Percentiles rank a stretch among this genome's conserved stretches.
Conservation (phyloP, 64 coral and sea anemone species). For the Stichodactyla mertensii region DNA sequence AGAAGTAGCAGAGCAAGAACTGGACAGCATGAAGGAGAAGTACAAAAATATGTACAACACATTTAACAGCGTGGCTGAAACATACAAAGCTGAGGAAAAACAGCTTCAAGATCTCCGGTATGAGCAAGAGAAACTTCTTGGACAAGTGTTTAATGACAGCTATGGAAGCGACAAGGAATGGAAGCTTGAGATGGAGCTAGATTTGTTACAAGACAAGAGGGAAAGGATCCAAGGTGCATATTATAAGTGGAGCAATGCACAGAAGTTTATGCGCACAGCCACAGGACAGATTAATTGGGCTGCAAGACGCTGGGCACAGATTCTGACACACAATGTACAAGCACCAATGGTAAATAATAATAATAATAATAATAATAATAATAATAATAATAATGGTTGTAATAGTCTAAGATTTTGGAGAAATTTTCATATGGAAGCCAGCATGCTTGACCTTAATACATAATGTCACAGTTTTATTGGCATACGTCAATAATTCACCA, state of each 20-base stretch:
- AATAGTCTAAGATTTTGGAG: background rate
- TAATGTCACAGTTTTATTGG: too few relatives aligned
- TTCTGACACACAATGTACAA: conserved; percentile 46
- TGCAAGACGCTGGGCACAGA: conserved; percentile 83
- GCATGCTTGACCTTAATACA: too few relatives aligned
- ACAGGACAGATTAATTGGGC: conserved; percentile 60
- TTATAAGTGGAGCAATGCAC: conserved; percentile 66
- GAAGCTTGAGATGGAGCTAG: conserved; percentile 80
- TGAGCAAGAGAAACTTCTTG: conserved; percentile 61
- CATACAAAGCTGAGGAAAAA: conserved; percentile 42
- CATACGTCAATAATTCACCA: too few relatives aligned
- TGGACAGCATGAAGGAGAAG: conserved; percentile 55
- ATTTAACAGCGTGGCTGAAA: conserved; percentile 14
- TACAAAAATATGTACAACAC: conserved; percentile 71
- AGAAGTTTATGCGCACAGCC: conserved; percentile 53
- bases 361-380: background rate
- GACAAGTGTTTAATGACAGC: conserved; percentile 83
- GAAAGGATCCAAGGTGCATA: conserved; percentile 62
- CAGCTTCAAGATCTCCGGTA: conserved; percentile 32
- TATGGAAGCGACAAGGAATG: conserved; percentile 90
- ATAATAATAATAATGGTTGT: too few relatives aligned
- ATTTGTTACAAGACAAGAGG: conserved; percentile 56
- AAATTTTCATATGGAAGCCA: background rate
- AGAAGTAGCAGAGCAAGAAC: conserved; percentile 84
- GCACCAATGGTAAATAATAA: conserved; percentile 56